Conservation (phyloP, 2,797 vertebrate genomes). For the Ptychadena robeensis region DNA sequence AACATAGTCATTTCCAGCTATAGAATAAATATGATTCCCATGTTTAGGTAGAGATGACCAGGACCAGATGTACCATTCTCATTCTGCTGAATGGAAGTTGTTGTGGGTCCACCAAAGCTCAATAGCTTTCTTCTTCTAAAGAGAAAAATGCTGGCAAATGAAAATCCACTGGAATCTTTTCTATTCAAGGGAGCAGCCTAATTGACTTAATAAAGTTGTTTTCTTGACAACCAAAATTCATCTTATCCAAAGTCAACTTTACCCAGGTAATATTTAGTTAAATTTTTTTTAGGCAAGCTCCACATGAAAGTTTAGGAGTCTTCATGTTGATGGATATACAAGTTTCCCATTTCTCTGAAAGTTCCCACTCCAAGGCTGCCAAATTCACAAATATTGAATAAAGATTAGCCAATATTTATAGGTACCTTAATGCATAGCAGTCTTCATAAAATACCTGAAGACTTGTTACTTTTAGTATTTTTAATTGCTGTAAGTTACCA, state of each 20-base stretch:
- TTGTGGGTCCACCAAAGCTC: not conserved
- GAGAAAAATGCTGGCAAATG: not conserved
- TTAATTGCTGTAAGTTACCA: too few species aligned
- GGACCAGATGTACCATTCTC: not conserved
- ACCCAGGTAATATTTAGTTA: not conserved
- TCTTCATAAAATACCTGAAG: too few species aligned
- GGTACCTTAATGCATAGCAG: too few species aligned
- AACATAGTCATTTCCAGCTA: not conserved
- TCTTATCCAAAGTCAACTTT: not conserved
- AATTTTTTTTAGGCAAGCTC: not conserved
- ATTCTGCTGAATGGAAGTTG: not conserved
- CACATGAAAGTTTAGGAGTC: not conserved
- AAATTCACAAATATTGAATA: too few species aligned
- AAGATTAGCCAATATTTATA: too few species aligned
- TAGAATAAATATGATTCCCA: not conserved
- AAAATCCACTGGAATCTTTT: not conserved
- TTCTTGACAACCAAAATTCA: not conserved
- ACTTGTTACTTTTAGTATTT: too few species aligned
- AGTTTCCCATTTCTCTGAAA: too few species aligned
- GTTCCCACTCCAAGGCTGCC: too few species aligned
- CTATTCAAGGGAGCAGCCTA: not conserved
- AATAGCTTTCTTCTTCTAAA: not conserved
- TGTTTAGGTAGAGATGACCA: not conserved
- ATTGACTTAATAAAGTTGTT: not conserved
- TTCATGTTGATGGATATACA: too few species aligned